Percentiles rank a stretch among this genome's conserved stretches.
Evolutionary conservation across 2,113 vertebrate genomes (phyloP).

Genomic region (Dicaeum eximium): DNA sequence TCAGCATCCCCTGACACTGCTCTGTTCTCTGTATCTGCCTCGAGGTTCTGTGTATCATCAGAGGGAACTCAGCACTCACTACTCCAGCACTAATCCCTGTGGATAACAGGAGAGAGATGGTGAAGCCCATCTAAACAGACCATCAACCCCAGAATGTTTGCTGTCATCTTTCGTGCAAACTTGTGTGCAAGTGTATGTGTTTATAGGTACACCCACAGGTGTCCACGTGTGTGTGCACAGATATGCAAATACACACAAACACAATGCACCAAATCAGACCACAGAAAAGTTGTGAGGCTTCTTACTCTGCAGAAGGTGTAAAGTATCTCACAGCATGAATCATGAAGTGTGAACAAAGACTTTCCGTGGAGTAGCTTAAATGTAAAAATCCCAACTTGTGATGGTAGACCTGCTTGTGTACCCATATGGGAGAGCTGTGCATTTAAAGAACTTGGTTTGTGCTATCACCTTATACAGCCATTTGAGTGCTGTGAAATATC

Average conservation of each 20-base stretch:
- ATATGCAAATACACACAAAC: neutral
- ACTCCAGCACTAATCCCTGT: neutral
- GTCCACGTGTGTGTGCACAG: accelerated
- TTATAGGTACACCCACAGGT: neutral
- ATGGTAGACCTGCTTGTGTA: neutral
- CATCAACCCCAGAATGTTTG: neutral
- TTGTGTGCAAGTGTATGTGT: accelerated
- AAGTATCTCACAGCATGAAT: neutral
- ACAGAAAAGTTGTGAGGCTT: neutral
- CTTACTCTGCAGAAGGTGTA: neutral
- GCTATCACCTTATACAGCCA: neutral
- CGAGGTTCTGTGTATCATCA: neutral
- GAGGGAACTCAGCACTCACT: neutral
- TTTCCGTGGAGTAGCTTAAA: neutral
- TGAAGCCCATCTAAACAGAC: neutral
- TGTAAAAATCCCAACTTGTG: neutral
- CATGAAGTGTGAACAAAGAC: neutral
- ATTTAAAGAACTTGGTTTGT: neutral
- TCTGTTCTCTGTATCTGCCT: neutral
- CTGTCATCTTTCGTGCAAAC: neutral
- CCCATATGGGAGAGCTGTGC: neutral
- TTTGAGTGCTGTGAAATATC: neutral
- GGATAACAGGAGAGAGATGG: neutral
- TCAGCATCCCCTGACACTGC: neutral
- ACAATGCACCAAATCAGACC: neutral